Conservation (phyloP, 2,797 vertebrate genomes). For the Notolepis coatsorum region DNA sequence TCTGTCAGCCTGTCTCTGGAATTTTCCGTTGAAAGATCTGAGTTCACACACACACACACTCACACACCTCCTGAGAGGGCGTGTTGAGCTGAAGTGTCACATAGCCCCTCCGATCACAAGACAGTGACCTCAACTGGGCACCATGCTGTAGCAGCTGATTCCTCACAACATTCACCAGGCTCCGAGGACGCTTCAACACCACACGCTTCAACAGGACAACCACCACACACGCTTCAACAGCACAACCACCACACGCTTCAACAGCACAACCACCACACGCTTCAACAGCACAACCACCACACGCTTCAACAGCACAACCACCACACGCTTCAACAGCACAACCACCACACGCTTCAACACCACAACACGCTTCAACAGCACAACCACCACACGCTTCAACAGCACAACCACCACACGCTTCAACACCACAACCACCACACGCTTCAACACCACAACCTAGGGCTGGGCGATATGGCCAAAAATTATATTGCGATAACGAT, state of each 20-base stretch:
- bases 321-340: too few relatives aligned
- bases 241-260: background rate
- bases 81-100: constrained; percentile 50
- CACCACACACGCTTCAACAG: background rate
- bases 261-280: too few relatives aligned
- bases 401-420: too few relatives aligned
- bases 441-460: too few relatives aligned
- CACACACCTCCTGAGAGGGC: constrained; percentile 12
- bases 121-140: constrained; percentile 54
- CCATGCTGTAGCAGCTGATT: constrained; percentile 46
- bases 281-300: too few relatives aligned
- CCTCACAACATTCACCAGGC: background rate
- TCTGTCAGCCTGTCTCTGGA: constrained; percentile 37
- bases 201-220: constrained; percentile 25
- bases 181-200: constrained; percentile 1
- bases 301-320: too few relatives aligned
- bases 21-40: constrained; percentile 51
- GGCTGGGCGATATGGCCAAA: too few relatives aligned
- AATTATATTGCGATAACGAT: too few relatives aligned
- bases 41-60: background rate
- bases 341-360: too few relatives aligned
- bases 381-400: too few relatives aligned
- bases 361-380: too few relatives aligned
- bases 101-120: constrained; percentile 58
- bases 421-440: too few relatives aligned